Conservation (phyloP, 2,888 invertebrate species). For the Micoletzkya japonica region DNA sequence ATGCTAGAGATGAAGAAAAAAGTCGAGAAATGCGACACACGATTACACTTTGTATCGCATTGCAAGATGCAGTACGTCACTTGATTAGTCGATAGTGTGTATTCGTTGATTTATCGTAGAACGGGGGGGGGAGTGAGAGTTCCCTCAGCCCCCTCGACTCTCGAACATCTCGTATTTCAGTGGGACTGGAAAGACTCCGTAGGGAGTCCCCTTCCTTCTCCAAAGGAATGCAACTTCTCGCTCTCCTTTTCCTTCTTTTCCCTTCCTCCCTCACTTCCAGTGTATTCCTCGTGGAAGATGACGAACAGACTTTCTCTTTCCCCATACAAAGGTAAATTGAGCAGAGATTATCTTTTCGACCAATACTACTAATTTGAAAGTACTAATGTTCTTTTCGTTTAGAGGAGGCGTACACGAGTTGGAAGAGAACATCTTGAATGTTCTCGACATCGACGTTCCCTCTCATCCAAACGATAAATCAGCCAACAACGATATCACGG, state of each 20-base stretch:
- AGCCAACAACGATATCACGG: background rate
- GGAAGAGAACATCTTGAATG: conserved; percentile 18
- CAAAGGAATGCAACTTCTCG: background rate
- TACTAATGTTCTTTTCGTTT: background rate
- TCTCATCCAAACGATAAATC: background rate
- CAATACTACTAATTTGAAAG: too few species aligned
- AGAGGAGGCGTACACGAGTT: conserved; percentile 5
- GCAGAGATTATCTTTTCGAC: background rate
- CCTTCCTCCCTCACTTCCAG: background rate
- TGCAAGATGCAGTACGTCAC: too few species aligned
- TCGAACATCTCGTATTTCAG: too few species aligned
- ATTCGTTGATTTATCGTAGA: too few species aligned
- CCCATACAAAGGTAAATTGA: conserved; percentile 17
- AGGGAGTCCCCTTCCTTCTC: background rate
- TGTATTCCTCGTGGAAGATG: conserved; percentile 24
- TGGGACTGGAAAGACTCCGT: too few species aligned
- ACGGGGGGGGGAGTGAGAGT: too few species aligned
- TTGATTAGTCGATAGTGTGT: too few species aligned
- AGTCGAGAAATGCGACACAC: too few species aligned
- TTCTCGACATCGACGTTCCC: conserved; percentile 4
- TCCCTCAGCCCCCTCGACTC: too few species aligned
- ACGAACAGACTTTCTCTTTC: conserved; percentile 25
- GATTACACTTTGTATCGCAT: too few species aligned
- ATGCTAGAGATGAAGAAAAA: too few species aligned
- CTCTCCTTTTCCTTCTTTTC: background rate